These are phyloP conservation scores for Nothura maculosa DNA, from an alignment of 2,797 vertebrate species.

Conservation along the genomic window DNA sequence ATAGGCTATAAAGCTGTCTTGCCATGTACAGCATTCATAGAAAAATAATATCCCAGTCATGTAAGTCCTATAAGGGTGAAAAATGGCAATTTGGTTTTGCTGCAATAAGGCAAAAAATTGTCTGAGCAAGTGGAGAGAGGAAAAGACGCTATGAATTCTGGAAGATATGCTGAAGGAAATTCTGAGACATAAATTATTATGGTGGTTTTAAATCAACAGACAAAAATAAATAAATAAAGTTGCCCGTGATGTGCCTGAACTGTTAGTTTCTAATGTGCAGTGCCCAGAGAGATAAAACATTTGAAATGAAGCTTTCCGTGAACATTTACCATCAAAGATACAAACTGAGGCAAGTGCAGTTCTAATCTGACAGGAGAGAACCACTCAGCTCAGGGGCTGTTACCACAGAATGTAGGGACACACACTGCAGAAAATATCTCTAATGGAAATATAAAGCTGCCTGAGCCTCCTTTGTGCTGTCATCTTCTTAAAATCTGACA, in stretches of 20 bases:
- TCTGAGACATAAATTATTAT: slow-evolving; percentile 9
- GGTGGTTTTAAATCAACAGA: slow-evolving; percentile 30
- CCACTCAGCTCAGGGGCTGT: not conserved
- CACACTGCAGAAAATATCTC: not conserved
- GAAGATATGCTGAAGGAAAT: not conserved
- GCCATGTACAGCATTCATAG: not conserved
- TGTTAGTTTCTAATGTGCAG: not conserved
- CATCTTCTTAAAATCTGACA: not conserved
- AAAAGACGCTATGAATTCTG: not conserved
- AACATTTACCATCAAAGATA: not conserved
- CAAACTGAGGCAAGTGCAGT: not conserved
- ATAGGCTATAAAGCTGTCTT: slow-evolving; percentile 41
- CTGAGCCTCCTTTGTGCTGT: not conserved
- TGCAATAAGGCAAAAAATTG: slow-evolving; percentile 30
- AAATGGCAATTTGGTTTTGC: not conserved
- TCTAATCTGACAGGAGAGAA: not conserved
- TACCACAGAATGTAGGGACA: not conserved
- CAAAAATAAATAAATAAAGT: not conserved
- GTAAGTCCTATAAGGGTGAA: not conserved
- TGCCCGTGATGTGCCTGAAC: not conserved
- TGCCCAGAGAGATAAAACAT: not conserved
- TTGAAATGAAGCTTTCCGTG: not conserved
- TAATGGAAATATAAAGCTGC: not conserved
- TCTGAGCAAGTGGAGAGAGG: not conserved
- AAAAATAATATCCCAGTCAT: slow-evolving; percentile 30